Conservation (phyloP, 2,797 vertebrate genomes). For the Lates japonicus region DNA sequence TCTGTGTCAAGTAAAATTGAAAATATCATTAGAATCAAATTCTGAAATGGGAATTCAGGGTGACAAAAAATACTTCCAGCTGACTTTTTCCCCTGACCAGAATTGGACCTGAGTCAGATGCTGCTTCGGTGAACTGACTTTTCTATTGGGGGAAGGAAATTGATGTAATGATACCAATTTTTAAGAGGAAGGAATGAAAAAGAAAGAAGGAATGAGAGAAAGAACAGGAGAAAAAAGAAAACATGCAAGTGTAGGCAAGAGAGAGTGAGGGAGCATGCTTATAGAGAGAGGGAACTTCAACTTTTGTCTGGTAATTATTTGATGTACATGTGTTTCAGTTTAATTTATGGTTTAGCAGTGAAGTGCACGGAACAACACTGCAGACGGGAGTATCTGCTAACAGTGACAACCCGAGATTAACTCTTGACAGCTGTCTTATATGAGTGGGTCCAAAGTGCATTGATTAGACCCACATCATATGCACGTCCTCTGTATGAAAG, state of each 20-base stretch:
- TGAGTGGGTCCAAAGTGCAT: neutral
- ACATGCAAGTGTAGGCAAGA: neutral
- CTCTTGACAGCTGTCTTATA: conserved; percentile 25
- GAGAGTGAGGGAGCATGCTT: neutral
- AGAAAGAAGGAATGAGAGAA: neutral
- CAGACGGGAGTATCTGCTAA: conserved; percentile 5
- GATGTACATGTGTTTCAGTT: neutral
- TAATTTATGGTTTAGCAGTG: conserved; percentile 16
- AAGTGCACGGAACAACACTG: neutral
- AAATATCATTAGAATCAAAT: accelerated
- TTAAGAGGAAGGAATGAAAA: neutral
- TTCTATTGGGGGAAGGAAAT: conserved; percentile 22
- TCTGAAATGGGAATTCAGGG: neutral
- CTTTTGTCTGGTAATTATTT: conserved; percentile 13
- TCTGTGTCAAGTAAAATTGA: neutral
- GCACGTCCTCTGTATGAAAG: neutral
- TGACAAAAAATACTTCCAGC: neutral
- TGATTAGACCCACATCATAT: conserved; percentile 14
- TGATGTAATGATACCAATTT: neutral
- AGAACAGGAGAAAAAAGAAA: neutral
- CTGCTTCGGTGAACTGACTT: conserved; percentile 1
- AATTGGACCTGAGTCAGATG: neutral
- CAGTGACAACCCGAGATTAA: conserved; percentile 24
- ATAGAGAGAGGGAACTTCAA: neutral
- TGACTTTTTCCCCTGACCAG: neutral